Base-by-base conservation (phyloP, 2,888 invertebrate species). In the Synanthedon formicaeformis region DNA sequence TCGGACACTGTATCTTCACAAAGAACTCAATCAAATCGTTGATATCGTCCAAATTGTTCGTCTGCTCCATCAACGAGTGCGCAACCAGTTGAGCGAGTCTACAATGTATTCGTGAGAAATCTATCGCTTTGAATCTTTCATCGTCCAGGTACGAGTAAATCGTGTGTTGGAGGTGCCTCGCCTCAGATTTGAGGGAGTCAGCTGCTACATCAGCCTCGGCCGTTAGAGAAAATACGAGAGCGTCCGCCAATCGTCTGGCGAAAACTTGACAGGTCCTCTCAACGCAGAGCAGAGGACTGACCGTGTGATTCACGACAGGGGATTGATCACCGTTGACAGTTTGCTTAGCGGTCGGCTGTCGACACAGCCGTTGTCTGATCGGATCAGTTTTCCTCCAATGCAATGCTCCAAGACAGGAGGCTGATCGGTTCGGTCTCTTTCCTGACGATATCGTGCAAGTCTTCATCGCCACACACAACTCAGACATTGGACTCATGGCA, bases 81-180 rank as follows among this genome's bases (percentile, higher is more conserved):
- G 90, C 89, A 0, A 92, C 90, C 16, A 92, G 71, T 59, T 90
- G 88, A 0, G 92, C 92, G 53, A 93, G 76, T 49, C 93, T 80
- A 0, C 91, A 90, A 67, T 93, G 93, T 45, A 91, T 89, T 55
- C 91, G 75, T 11, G 89, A 86, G 64, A 93, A 93, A 67, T 93
- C 87, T 1, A 92, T 90, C 13, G 87, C 83, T 4, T 86, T 73
- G 69, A 92, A 93, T 57, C 93, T 76, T 18, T 84, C 79, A 68
- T 93, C 93, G 57, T 91, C 90, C 88, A 91, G 91, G 68, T 92
- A 93, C 45, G 92, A 91, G 52, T 81, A 88, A 50, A 93, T 91
- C 3, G 93, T 88, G 58, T 91, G 89, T 68, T 92, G 92, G 48
- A 93, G 76, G 69, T 92, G 91, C 71, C 91, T 91, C 0, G 92